Evolutionary conservation across 1,140 invertebrate species (phyloP), one percentile per base, ranked within the genome.

Genomic region (Drosophila leontia): DNA sequence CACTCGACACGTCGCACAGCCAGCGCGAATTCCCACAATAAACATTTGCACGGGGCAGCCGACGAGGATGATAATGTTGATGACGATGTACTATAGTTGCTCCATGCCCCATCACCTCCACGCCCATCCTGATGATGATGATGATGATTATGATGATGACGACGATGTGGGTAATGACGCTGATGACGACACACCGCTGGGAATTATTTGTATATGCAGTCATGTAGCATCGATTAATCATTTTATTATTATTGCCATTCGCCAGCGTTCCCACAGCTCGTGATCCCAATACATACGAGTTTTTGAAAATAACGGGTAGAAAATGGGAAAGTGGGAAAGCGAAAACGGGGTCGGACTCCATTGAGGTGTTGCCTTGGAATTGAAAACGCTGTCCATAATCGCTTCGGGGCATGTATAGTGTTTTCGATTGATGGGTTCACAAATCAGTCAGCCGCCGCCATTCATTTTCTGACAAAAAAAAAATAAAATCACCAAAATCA

Each of bases 151-250:
- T 64, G 59, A 48, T 57, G 70, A 47, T 32, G 59, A 71, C 17
- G 59, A 60, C 58, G 64, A 59, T 70, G 76, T 61, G 45, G 83
- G 80, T 88, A 80, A 88, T 84, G 84, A 81, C 80, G 74, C 69
- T 84, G 78, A 80, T 85, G 82, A 81, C 68, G 68, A 85, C 78
- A 85, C 74, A 84, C 81, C 85, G 76, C 65, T 82, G 85, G 85
- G 85, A 90, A 90, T 90, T 90, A 88, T 90, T 88, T 84, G 85
- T 87, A 81, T 87, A 87, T 87, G 81, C 85, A 84, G 85, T 90
- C 85, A 90, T 90, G 85, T 90, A 90, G 86, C 85, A 90, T 90
- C 85, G 85, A 90, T 90, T 90, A 90, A 90, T 90, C 85, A 90
- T 90, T 90, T 90, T 90, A 90, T 90, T 88, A 90, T 90, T 90